Conservation (phyloP, 2,888 invertebrate species). For the Luffia ferchaultella region DNA sequence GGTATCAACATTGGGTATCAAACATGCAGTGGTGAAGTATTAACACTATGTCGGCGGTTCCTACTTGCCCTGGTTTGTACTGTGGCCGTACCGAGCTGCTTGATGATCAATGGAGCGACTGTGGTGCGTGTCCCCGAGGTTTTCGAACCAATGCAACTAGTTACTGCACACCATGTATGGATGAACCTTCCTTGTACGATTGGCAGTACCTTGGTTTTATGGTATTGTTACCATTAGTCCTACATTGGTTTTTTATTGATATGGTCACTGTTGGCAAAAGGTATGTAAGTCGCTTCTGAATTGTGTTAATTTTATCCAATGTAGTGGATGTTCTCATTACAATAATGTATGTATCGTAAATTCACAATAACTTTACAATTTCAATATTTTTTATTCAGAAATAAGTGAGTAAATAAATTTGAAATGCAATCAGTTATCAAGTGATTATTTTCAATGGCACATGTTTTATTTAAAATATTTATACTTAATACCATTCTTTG, state of each 20-base stretch:
- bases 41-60: slow-evolving; percentile 34
- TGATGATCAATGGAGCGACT: slow-evolving; percentile 77
- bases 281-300: slow-evolving; percentile 38
- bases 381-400: no score
- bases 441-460: no score
- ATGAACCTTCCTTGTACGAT: slow-evolving; percentile 83
- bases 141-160: slow-evolving; percentile 76
- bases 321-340: not conserved
- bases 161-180: slow-evolving; percentile 79
- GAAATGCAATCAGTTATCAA: no score
- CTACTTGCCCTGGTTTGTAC: slow-evolving; percentile 81
- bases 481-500: no score
- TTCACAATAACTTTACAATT: no score
- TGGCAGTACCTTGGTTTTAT: slow-evolving; percentile 96
- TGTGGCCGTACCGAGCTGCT: slow-evolving; percentile 76
- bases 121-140: slow-evolving; percentile 89
- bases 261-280: slow-evolving; percentile 77
- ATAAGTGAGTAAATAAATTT: no score
- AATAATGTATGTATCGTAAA: not conserved
- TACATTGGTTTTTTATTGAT: slow-evolving; percentile 95
- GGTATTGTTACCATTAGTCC: slow-evolving; percentile 84
- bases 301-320: slow-evolving; percentile 1
- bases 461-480: no score
- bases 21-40: not conserved
- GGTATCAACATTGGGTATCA: no score